These are phyloP conservation scores for Brassicogethes aeneus DNA, from an alignment of 2,888 invertebrate genomes.

Conservation along the genomic window DNA sequence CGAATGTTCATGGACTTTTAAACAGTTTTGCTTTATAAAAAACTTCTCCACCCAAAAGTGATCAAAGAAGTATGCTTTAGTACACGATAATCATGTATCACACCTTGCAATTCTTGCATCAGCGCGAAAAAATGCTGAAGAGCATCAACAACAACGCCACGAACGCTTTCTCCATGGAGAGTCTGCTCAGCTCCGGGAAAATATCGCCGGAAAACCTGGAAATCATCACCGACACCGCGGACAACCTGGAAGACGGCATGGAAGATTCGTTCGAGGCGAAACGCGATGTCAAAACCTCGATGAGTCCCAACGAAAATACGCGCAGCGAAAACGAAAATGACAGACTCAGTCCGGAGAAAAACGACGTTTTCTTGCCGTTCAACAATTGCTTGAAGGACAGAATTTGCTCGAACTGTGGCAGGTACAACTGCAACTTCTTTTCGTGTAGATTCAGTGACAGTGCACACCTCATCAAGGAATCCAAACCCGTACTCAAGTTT, in stretches of 20 bases:
- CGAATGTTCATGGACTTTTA: too few species aligned
- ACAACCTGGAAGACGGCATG: slow-evolving; percentile 9
- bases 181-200: slow-evolving; percentile 34
- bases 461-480: slow-evolving; percentile 32
- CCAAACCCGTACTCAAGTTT: slow-evolving; percentile 77
- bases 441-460: slow-evolving; percentile 33
- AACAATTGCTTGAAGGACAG: slow-evolving; percentile 35
- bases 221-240: slow-evolving; percentile 14
- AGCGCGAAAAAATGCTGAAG: slow-evolving; percentile 37
- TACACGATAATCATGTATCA: slow-evolving; percentile 38
- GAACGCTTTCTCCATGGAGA: slow-evolving; percentile 40
- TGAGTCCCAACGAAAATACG: slow-evolving; percentile 20
- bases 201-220: slow-evolving; percentile 32
- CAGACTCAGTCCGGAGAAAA: slow-evolving; percentile 30
- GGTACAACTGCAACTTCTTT: slow-evolving; percentile 46
- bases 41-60: too few species aligned
- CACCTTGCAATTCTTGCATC: slow-evolving; percentile 31
- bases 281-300: slow-evolving; percentile 12
- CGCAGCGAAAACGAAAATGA: slow-evolving; percentile 27
- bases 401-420: slow-evolving; percentile 48
- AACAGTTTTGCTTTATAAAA: too few species aligned
- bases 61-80: too few species aligned
- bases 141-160: slow-evolving; percentile 34
- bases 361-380: slow-evolving; percentile 33
- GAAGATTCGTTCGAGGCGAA: slow-evolving; percentile 18